These are phyloP conservation scores for Gracilinanus agilis DNA, from an alignment of 2,113 vertebrate genomes.

Conservation along the genomic window DNA sequence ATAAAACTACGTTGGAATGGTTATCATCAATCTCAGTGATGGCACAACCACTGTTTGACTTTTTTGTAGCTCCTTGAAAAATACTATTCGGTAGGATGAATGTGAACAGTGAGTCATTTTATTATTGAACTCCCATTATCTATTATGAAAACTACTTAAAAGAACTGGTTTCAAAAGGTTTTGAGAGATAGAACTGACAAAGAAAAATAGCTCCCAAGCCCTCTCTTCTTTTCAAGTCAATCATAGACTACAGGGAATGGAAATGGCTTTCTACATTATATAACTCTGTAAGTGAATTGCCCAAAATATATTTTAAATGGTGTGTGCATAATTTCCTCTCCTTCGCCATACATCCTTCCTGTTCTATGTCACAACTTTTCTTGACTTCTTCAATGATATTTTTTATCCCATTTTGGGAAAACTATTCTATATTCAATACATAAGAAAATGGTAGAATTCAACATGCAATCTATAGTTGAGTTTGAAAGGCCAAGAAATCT, in stretches of 20 bases:
- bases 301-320: background rate
- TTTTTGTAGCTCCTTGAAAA: fast-evolving
- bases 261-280: background rate
- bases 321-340: background rate
- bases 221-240: constrained; percentile 30
- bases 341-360: background rate
- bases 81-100: background rate
- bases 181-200: background rate
- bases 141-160: background rate
- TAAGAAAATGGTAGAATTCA: background rate
- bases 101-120: constrained; percentile 16
- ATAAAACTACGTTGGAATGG: constrained; percentile 1
- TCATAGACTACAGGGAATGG: background rate
- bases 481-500: background rate
- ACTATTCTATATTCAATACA: background rate
- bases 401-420: background rate
- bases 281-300: background rate
- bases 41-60: background rate
- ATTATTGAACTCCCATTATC: background rate
- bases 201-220: background rate
- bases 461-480: background rate
- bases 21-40: background rate
- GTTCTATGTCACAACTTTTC: background rate
- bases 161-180: background rate
- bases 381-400: background rate